These are phyloP conservation scores for Drosophila subsilvestris DNA, from an alignment of 2,888 invertebrate genomes.

Conservation along the genomic window DNA sequence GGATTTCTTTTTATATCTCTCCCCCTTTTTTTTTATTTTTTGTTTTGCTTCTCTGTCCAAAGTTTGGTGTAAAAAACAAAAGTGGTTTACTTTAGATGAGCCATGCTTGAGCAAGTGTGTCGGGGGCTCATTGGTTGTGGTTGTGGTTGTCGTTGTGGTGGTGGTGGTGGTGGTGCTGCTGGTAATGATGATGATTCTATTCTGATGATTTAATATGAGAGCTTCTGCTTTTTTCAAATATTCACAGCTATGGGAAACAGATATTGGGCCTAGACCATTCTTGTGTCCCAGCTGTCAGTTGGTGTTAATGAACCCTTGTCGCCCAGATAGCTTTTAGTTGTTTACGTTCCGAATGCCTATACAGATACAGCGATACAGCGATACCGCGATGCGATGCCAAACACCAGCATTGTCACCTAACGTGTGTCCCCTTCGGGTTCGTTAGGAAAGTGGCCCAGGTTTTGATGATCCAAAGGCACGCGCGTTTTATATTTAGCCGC, in stretches of 20 bases:
- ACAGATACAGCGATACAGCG: conserved; percentile 45
- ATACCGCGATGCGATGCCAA: conserved; percentile 24
- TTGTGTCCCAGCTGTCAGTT: conserved; percentile 57
- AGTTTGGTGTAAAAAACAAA: conserved; percentile 49
- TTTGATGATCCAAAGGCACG: conserved; percentile 75
- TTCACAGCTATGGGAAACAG: conserved; percentile 1
- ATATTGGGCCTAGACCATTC: conserved; percentile 23
- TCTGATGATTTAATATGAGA: conserved; percentile 43
- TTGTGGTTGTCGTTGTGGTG: not conserved
- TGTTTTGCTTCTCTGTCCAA: conserved; percentile 6
- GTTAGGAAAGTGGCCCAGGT: conserved; percentile 75
- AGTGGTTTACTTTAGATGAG: conserved; percentile 50
- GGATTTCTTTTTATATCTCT: conserved; percentile 47
- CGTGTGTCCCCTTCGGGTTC: conserved; percentile 46
- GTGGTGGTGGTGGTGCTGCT: not conserved
- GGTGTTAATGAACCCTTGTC: conserved; percentile 73
- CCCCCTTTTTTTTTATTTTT: conserved; percentile 6
- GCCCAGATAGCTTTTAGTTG: conserved; percentile 57
- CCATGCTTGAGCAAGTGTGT: conserved; percentile 26
- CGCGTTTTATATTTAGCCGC: conserved; percentile 76
- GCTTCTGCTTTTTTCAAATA: conserved; percentile 28
- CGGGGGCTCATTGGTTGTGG: conserved; percentile 13
- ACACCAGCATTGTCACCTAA: conserved; percentile 35
- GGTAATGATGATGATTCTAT: not conserved
- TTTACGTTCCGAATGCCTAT: conserved; percentile 63